Base-by-base conservation (phyloP, 2,113 vertebrate species). In the Cephalopterus ornatus region DNA sequence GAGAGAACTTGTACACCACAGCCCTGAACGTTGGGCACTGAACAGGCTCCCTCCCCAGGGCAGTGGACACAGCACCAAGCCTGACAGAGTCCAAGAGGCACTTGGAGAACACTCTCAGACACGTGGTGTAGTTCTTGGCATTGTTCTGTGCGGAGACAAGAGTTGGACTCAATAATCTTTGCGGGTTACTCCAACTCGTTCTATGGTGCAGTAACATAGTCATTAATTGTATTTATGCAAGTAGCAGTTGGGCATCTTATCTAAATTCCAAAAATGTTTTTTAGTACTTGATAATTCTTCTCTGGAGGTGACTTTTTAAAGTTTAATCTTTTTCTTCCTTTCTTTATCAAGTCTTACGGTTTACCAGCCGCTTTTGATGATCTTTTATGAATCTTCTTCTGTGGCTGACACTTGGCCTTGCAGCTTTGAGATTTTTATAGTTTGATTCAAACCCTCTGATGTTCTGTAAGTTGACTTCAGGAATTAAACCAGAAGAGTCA, bases 361-460 rank as follows among this genome's bases (percentile, higher is more conserved):
- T 97, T 98, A 61, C 53, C 82, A 95, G 89, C 41, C 47, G 72
- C 68, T 67, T 96, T 95, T 97, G 72, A 93, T 97, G 92, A 86
- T 94, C 41, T 92, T 93, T 95, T 93, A 80, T 96, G 96, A 86
- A 81, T 92, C 92, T 93, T 82, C 49, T 92, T 33, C 32, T 56
- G 37, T 97, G 93, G 77, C 71, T 89, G 78, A 80, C 56, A 80
- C 89, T 97, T 95, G 79, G 95, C 93, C 77, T 95, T 82, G 73
- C 50, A 97, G 68, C 94, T 97, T 87, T 93, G 68, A 96, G 72
- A 27, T 88, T 97, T 98, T 96, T 95, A 72, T 50, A 90, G 73
- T 97, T 96, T 96, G 80, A 97, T 97, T 98, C 97, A 97, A 97
- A 98, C 87, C 32, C 63, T 97, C 63, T 95, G 88, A 87, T 98